A percentile compares a stretch with the other conserved stretches of the same genome.
These are phyloP conservation scores for Elysia chlorotica DNA, from an alignment of 1,140 invertebrate species.

Conservation along the genomic window DNA sequence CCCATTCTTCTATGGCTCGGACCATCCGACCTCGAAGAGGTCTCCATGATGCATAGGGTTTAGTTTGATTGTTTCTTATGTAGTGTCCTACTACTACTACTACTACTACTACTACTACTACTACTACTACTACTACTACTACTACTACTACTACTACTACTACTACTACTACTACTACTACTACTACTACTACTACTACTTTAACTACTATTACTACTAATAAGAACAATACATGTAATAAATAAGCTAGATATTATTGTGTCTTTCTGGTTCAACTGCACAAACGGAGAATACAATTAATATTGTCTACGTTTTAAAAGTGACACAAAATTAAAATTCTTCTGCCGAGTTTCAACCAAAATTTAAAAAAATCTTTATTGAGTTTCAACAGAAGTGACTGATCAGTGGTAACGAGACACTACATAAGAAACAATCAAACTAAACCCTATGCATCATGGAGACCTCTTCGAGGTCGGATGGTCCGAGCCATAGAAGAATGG, in stretches of 20 bases:
- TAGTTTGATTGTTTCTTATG: background rate
- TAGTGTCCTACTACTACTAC: background rate
- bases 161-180: conserved; percentile 1
- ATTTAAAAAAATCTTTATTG: too few species aligned
- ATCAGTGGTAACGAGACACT: background rate
- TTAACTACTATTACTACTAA: background rate
- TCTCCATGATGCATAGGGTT: background rate
- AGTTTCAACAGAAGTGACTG: too few species aligned
- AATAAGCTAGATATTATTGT: background rate
- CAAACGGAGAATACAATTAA: background rate
- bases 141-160: conserved; percentile 2
- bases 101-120: conserved; percentile 4
- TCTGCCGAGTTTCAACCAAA: too few species aligned
- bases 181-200: conserved; percentile 9
- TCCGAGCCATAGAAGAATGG: too few species aligned
- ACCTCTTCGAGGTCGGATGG: too few species aligned
- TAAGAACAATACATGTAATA: conserved; percentile 1
- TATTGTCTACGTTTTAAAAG: background rate
- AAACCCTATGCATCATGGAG: background rate
- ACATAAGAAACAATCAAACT: background rate
- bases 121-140: conserved; percentile 2
- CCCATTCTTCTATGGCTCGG: too few species aligned
- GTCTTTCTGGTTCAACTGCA: background rate
- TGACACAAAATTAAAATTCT: background rate
- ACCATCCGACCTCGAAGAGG: too few species aligned